phyloP scores from a whole-genome alignment of 92 coral and sea anemone species.

The Actinernus sp. region DNA sequence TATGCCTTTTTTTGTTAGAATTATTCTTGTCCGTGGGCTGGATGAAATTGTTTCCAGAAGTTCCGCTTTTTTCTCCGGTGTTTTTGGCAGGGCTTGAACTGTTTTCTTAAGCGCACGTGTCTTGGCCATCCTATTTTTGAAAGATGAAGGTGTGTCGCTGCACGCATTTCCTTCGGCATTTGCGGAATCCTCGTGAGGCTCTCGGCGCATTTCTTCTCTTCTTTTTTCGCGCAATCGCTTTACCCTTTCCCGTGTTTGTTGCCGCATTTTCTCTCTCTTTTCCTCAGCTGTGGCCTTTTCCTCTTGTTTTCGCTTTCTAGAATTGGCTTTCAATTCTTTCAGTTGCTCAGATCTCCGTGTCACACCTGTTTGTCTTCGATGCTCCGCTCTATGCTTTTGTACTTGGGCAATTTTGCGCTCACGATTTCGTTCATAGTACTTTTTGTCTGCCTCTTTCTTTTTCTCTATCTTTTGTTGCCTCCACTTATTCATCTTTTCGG shows the following conservation, averaged over 20 bases:
- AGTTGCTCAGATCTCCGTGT: not conserved
- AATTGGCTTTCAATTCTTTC: too few species aligned
- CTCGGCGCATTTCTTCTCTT: conserved; percentile 2
- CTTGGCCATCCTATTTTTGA: conserved; percentile 29
- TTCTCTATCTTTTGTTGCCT: conserved; percentile 7
- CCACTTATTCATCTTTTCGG: conserved; percentile 25
- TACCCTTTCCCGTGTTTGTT: conserved; percentile 20
- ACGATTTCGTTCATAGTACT: conserved; percentile 11
- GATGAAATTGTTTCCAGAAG: conserved; percentile 5
- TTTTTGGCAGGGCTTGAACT: conserved; percentile 8
- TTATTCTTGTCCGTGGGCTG: conserved; percentile 41
- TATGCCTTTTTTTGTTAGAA: conserved; percentile 15
- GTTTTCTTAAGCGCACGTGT: conserved; percentile 36
- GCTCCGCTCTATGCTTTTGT: not conserved
- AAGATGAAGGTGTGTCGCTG: not conserved
- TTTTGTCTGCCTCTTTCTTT: conserved; percentile 19
- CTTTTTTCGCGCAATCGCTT: not conserved
- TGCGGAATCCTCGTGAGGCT: not conserved
- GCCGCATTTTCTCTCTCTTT: conserved; percentile 8
- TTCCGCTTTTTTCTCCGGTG: conserved; percentile 27
- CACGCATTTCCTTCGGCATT: not conserved
- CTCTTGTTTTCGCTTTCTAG: not conserved
- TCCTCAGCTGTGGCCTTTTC: conserved; percentile 1
- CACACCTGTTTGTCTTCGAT: not conserved
- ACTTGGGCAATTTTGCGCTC: conserved; percentile 22